Base-by-base conservation (phyloP, 2,797 vertebrate genomes). In the Salarias fasciatus region DNA sequence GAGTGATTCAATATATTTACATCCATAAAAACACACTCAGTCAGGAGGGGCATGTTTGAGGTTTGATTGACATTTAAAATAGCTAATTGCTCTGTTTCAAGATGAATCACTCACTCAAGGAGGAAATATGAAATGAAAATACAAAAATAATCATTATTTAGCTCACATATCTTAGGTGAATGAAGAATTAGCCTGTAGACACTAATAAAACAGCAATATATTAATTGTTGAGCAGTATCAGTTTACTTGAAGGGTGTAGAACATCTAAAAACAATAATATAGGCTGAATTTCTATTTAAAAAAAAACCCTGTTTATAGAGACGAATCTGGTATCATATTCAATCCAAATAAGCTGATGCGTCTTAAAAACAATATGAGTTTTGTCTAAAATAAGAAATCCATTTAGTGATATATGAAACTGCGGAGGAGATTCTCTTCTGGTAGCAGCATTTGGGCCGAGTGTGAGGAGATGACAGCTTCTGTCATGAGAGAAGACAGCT, bases 381-480 rank as follows among this genome's bases (percentile, higher is more conserved):
- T 46, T 9, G 31, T 47, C 28, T 70, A 63, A 57, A 54, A 61
- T 29, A 50, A 63, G 30, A 69, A 58, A 45, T 18, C 10, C 49
- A 61, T 75, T 69, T 67, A 55, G 46, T 55, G 49, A 55, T 24
- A 49, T 11, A 45, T 65, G 55, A 82, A 51, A 53, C 54, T 41
- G 33, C 33, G 57, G 53, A 11, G 36, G 14, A 44, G 30, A 35
- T 15, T 56, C 0, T 30, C n/a, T 53, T 42, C 18, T 52, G 53
- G 40, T 44, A 36, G 42, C 13, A 52, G 14, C 0, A 4, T 55
- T 62, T 37, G 31, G 53, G 40, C 50, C 72, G 75, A 75, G 41
- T 36, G 14, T 41, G 70, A 59, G 56, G 49, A 53, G 18, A 65
- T 66, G 52, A 66, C 53, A 53, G 31, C 11, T 54, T 63, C 29